Conservation (phyloP, 2,888 invertebrate species). For the Diaphora mendica region DNA sequence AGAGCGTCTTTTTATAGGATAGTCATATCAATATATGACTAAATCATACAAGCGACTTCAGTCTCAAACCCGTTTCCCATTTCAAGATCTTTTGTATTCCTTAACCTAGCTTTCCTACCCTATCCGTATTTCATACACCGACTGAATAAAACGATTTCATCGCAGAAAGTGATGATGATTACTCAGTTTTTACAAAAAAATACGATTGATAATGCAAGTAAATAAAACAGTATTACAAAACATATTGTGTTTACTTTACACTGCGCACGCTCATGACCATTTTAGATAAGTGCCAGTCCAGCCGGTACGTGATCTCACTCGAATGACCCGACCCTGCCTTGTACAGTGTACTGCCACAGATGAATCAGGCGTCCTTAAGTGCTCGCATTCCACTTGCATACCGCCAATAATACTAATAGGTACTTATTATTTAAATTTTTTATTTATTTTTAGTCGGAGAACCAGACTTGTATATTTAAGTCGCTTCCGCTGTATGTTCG, state of each 20-base stretch:
- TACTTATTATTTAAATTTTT: not conserved
- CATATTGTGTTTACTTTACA: not conserved
- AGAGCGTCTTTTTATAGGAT: no score
- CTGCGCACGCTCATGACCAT: not conserved
- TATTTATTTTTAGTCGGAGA: not conserved
- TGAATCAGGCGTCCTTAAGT: not conserved
- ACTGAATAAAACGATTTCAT: not conserved
- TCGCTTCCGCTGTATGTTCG: no score
- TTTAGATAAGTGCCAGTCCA: constrained; percentile 5
- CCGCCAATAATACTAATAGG: not conserved
- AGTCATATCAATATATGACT: no score
- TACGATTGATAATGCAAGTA: not conserved
- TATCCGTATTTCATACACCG: no score
- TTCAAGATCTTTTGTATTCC: no score
- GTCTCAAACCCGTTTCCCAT: not conserved
- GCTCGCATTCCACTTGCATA: not conserved
- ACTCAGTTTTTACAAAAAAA: not conserved
- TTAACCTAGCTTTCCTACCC: no score
- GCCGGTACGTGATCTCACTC: not conserved
- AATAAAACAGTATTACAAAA: not conserved
- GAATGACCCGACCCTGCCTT: constrained; percentile 13
- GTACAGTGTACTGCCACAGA: constrained; percentile 2
- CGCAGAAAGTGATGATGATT: not conserved
- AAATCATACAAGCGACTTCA: not conserved
- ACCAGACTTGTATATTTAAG: not conserved